phyloP scores from a whole-genome alignment of 1,140 invertebrate species.

The Aricia agestis region DNA sequence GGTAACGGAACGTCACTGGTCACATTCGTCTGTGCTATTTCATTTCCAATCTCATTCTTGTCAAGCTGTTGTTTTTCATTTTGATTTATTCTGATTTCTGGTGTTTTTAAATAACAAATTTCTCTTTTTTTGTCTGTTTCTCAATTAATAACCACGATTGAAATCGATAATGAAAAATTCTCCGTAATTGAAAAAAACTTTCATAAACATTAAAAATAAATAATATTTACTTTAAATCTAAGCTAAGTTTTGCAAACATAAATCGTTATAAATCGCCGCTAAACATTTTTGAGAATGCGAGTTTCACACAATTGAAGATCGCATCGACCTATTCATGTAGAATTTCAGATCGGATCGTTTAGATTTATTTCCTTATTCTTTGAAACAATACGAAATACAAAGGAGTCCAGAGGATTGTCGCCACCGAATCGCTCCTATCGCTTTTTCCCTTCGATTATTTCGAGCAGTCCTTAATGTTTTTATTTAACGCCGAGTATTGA shows the following conservation, averaged over 20 bases:
- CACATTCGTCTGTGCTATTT: constrained; percentile 16
- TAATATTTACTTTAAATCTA: no score
- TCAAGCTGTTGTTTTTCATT: background rate
- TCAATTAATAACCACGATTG: no score
- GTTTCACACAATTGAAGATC: constrained; percentile 14
- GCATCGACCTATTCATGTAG: constrained; percentile 10
- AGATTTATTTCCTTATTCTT: constrained; percentile 34
- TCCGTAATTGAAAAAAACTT: no score
- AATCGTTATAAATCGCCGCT: background rate
- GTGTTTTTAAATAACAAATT: no score
- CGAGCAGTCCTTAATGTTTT: constrained; percentile 69
- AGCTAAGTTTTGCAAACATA: background rate
- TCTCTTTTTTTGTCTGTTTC: no score
- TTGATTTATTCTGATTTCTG: no score
- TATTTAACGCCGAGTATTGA: constrained; percentile 68
- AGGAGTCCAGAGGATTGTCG: constrained; percentile 33
- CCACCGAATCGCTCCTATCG: constrained; percentile 61
- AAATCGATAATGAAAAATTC: no score
- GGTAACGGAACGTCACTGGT: constrained; percentile 35
- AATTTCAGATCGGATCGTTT: constrained; percentile 17
- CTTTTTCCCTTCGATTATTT: constrained; percentile 67
- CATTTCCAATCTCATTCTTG: constrained; percentile 9
- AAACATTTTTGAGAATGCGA: background rate
- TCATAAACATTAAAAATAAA: no score
- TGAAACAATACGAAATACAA: constrained; percentile 29